Evolutionary conservation across 2,113 vertebrate genomes (phyloP), one percentile per base, ranked within the genome.

Genomic region (Xiphophorus maculatus): DNA sequence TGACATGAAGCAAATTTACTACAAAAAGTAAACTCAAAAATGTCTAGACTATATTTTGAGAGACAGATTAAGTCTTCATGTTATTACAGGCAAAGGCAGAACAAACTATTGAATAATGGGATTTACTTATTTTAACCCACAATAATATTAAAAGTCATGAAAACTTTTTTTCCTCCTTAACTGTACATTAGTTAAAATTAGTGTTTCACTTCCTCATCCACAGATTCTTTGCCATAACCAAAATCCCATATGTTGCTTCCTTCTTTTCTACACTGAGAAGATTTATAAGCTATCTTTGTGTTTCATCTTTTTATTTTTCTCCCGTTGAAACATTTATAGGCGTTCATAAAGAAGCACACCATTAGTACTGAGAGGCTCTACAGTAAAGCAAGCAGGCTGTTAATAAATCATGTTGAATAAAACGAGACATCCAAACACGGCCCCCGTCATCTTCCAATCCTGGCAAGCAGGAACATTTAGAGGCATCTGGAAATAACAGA

Each of bases 381-480:
- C 79, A 84, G 76, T 90, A 88, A 83, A 84, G 79, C 87, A 89
- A 91, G 86, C 81, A 85, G 71, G 71, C 72, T 81, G 85, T 91
- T 88, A 89, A 92, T 93, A 93, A 94, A 94, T 93, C 88, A 87
- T 77, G 83, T 88, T 88, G 90, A 82, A 91, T 90, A 86, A 92
- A 91, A 89, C 85, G 68, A 89, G 84, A 92, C 83, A 89, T 87
- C 76, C 76, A 86, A 89, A 91, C 84, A 81, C 70, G 85, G 78
- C 77, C 86, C 73, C 69, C 71, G 48, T 77, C 83, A 86, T 63
- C 63, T 77, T 83, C 90, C 74, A 70, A 82, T 78, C 69, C 58
- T 44, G 33, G 64, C 61, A 13, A 69, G 51, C 64, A 84, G 84
- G 78, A 87, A 89, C 87, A 87, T 90, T 90, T 90, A 89, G 86